Base-by-base conservation (phyloP, 2,113 vertebrate species). In the Corapipo altera region DNA sequence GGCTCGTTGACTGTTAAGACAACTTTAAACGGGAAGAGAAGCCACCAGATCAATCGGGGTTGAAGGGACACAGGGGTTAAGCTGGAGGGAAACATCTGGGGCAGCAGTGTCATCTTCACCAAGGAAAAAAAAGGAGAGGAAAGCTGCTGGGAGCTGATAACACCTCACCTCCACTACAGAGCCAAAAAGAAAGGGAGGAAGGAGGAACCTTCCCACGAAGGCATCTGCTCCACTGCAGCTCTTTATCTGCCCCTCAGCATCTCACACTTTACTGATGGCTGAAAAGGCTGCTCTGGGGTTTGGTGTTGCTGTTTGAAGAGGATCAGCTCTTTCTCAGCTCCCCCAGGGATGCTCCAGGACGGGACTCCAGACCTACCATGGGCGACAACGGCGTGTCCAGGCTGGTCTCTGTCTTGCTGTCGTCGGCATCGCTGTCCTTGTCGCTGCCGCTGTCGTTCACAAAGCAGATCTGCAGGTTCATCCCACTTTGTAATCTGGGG, bases 381-480 rank as follows among this genome's bases (percentile, higher is more conserved):
- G 99, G 99, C 1, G 99, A 99, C 97, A 99, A 93, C 0, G 99
- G 99, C 0, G 99, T 99, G 97, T 99, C 99, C 98, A 99, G 95
- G 93, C 99, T 99, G 91, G 99, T 99, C 97, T 99, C 99, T 2
- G 99, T 99, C 98, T 99, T 99, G 97, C 99, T 99, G 98, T 99
- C 99, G 0, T 99, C 99, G 1, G 98, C 99, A 51, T 99, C 99
- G 3, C 99, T 99, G 98, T 99, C 99, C 97, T 99, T 99, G 96
- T 99, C 99, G 5, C 99, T 99, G 96, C 99, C 98, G 0, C 99
- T 99, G 98, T 99, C 99, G 5, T 99, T 99, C 72, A 99, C 99
- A 21, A 99, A 99, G 96, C 99, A 99, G 84, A 99, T 99, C 97
- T 99, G 99, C 84, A 99, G 98, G 97, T 99, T 99, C 99, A 99